Base-by-base conservation (phyloP, 2,797 vertebrate species). In the Myotis myotis region DNA sequence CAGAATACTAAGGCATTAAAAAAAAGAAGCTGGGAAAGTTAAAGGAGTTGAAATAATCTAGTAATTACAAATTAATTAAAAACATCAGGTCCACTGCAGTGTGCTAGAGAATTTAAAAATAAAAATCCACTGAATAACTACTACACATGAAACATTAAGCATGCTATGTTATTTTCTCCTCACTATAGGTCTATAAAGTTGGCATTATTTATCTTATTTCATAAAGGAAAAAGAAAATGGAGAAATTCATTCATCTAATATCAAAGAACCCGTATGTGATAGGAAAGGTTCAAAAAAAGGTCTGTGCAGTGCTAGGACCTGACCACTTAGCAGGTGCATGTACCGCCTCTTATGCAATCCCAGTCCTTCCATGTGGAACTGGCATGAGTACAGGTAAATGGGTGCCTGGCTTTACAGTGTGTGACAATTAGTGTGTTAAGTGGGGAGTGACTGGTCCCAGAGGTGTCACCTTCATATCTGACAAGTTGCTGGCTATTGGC, bases 31-130 rank as follows among this genome's bases (percentile, higher is more conserved):
- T 30, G 5, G 68, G 38, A 30, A 1, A 80, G 9, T 70, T 81
- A 72, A 87, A 72, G 28, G 3, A 78, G 3, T 66, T 76, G 9
- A 44, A 92, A n/a, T 76, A 62, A 68, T 72, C 23, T 51, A 13
- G 51, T 76, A 60, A 76, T 66, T 86, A 30, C 47, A 60, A 25
- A 72, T 80, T 95, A 86, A 78, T 71, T 30, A 64, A 44, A 89
- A 89, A 28, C 30, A 51, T 75, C 33, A 86, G 16, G 33, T 1
- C 16, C 36, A 66, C 15, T 30, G 7, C 19, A 90, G 0, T 33
- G 28, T 83, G 44, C 60, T 57, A 83, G 28, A 88, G 94, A 86
- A 49, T 91, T 92, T 74, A 57, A 76, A 78, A 96, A 57, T 87
- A 82, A 86, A 78, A 92, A 47, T 66, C 7, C 23, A 17, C 47